Evolutionary conservation across 2,888 invertebrate species (phyloP).

Genomic region (Drosophila neutralis): DNA sequence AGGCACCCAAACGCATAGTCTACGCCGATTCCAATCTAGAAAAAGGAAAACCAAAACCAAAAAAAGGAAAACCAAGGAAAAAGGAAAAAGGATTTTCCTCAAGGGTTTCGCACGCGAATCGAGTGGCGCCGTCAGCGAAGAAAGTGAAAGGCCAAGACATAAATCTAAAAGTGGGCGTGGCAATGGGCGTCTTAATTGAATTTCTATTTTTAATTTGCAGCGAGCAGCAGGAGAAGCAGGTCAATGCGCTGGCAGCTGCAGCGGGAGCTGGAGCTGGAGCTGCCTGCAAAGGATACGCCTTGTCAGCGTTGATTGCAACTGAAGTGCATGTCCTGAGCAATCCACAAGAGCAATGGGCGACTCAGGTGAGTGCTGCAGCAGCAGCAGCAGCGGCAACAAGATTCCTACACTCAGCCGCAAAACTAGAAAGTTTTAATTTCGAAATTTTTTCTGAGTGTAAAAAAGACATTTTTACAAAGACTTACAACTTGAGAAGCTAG

Average conservation of each 20-base stretch:
- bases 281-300: conserved; percentile 30
- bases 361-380: conserved; percentile 77
- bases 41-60: background rate
- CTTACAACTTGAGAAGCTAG: no score
- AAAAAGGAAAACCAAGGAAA: background rate
- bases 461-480: no score
- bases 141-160: conserved; percentile 68
- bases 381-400: background rate
- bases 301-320: conserved; percentile 28
- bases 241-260: conserved; percentile 46
- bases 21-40: conserved; percentile 69
- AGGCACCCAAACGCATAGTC: conserved; percentile 56
- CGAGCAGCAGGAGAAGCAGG: conserved; percentile 35
- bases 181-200: conserved; percentile 61
- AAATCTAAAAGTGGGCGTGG: conserved; percentile 33
- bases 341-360: conserved; percentile 76
- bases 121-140: conserved; percentile 37
- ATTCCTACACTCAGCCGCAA: background rate
- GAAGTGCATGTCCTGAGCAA: conserved; percentile 34
- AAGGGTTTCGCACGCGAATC: conserved; percentile 69
- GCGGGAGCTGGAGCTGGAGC: conserved; percentile 8
- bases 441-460: background rate
- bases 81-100: conserved; percentile 29
- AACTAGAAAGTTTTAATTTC: background rate
- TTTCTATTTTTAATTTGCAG: conserved; percentile 67